phyloP scores from a whole-genome alignment of 2,113 vertebrate genomes.

The Pogonocichla stellata region DNA sequence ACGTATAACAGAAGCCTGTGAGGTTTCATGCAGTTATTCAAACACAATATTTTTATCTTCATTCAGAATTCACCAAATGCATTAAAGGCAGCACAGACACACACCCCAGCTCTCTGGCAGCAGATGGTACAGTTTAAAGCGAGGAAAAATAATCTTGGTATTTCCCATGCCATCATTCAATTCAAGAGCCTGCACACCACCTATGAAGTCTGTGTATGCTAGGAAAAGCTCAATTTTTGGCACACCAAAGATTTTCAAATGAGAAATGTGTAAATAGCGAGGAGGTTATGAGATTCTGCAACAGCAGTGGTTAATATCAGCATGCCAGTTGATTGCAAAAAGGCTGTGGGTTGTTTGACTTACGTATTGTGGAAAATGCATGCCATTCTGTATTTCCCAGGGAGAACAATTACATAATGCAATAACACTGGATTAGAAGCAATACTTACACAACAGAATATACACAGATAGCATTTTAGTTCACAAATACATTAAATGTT shows the following conservation, averaged over 20 bases:
- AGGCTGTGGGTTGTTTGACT: conserved; percentile 82
- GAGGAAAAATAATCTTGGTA: conserved; percentile 71
- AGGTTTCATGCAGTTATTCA: conserved; percentile 81
- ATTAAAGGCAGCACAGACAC: conserved; percentile 76
- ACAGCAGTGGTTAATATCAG: conserved; percentile 83
- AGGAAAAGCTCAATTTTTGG: conserved; percentile 65
- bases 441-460: conserved; percentile 80
- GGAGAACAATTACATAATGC: conserved; percentile 87
- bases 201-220: conserved; percentile 71
- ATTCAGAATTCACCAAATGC: conserved; percentile 75
- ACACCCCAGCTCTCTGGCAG: conserved; percentile 78
- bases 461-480: conserved; percentile 82
- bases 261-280: conserved; percentile 77
- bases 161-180: conserved; percentile 81
- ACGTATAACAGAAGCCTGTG: conserved; percentile 76
- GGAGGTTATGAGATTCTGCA: conserved; percentile 79
- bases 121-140: conserved; percentile 78
- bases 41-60: conserved; percentile 68
- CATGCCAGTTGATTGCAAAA: conserved; percentile 86
- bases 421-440: conserved; percentile 90
- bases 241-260: conserved; percentile 76
- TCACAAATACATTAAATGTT: conserved; percentile 73
- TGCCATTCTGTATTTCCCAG: conserved; percentile 89
- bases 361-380: conserved; percentile 94
- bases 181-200: conserved; percentile 73